Evolutionary conservation across 2,113 vertebrate genomes (phyloP).

Genomic region (Tenebrosternarchus preto): DNA sequence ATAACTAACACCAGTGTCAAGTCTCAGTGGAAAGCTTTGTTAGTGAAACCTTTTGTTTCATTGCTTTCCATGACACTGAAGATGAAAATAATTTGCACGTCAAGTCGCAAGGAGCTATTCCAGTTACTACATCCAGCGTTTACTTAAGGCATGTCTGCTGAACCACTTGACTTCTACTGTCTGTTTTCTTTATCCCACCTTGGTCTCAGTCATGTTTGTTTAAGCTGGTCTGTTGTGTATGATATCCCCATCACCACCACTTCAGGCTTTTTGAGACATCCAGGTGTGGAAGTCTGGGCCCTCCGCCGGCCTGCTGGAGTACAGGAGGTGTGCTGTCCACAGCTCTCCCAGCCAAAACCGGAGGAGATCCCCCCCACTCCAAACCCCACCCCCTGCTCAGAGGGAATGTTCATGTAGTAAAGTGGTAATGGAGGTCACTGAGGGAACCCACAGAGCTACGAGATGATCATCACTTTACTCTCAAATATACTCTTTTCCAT

Average conservation of each 20-base stretch:
- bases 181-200: background rate
- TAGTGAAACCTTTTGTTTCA: slow-evolving; percentile 77
- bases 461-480: slow-evolving; percentile 55
- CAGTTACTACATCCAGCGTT: background rate
- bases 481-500: slow-evolving; percentile 61
- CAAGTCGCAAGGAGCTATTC: background rate
- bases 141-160: background rate
- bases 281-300: background rate
- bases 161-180: background rate
- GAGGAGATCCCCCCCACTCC: background rate
- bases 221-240: slow-evolving; percentile 13
- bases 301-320: background rate
- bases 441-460: slow-evolving; percentile 45
- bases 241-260: background rate
- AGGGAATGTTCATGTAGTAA: slow-evolving; percentile 48
- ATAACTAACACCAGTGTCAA: slow-evolving; percentile 85
- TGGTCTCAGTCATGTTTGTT: background rate
- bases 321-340: slow-evolving; percentile 8
- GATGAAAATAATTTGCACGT: slow-evolving; percentile 40
- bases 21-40: slow-evolving; percentile 83
- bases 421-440: slow-evolving; percentile 50
- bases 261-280: background rate
- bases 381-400: slow-evolving; percentile 36
- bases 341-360: slow-evolving; percentile 7
- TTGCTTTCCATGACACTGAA: slow-evolving; percentile 65